Evolutionary conservation across 2,888 invertebrate species (phyloP).

Genomic region (Himalopsyche japonica): DNA sequence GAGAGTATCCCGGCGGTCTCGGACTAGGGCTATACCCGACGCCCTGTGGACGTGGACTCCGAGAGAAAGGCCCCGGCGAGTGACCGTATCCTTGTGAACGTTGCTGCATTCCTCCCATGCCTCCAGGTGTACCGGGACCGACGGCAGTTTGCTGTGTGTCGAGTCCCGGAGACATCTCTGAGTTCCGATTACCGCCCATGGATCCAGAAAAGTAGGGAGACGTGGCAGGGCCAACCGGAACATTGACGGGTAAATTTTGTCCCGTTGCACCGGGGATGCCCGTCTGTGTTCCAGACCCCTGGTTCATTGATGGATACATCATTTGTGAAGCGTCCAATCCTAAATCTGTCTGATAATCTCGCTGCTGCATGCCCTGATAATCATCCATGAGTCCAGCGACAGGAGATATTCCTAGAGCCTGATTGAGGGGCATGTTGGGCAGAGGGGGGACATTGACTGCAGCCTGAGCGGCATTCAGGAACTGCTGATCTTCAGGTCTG

Average conservation of each 20-base stretch:
- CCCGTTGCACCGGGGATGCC: slow-evolving; percentile 9
- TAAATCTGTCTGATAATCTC: slow-evolving; percentile 17
- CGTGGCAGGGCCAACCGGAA: slow-evolving; percentile 42
- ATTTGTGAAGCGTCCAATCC: slow-evolving; percentile 25
- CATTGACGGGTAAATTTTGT: slow-evolving; percentile 40
- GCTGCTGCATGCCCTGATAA: slow-evolving; percentile 10
- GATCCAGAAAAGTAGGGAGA: slow-evolving; percentile 37
- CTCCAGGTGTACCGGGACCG: slow-evolving; percentile 36
- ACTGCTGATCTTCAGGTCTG: slow-evolving; percentile 64
- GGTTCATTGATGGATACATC: slow-evolving; percentile 42
- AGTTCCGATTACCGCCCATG: slow-evolving; percentile 8
- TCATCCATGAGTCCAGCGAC: slow-evolving; percentile 44
- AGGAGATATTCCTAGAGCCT: slow-evolving; percentile 45
- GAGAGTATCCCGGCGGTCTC: slow-evolving; percentile 51
- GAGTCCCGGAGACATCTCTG: slow-evolving; percentile 21
- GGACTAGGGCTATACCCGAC: slow-evolving; percentile 53
- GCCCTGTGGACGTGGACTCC: slow-evolving; percentile 48
- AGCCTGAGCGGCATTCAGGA: slow-evolving; percentile 43
- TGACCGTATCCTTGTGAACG: slow-evolving; percentile 35
- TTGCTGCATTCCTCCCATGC: slow-evolving; percentile 26
- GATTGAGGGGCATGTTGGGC: slow-evolving; percentile 35
- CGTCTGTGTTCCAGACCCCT: slow-evolving; percentile 6
- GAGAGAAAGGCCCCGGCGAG: slow-evolving; percentile 44
- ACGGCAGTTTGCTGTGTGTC: slow-evolving; percentile 4
- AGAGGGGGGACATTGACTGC: slow-evolving; percentile 22